Conservation (phyloP, 2,113 vertebrate species). For the Sus scrofa region T2T-Sscrofa CM000830.6:13413001-13413500, state of each 20-base stretch:
- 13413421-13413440: neutral
- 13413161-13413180: neutral
- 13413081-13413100: too few relatives aligned
- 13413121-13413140: neutral
- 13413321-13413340: neutral
- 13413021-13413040: too few relatives aligned
- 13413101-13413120: neutral
- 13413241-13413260: constrained; percentile 33
- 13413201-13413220: constrained; percentile 23
- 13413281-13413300: neutral
- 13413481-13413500: neutral
- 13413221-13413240: neutral
- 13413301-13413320: constrained; percentile 44
- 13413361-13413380: neutral
- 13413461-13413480: neutral
- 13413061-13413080: too few relatives aligned
- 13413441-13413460: neutral
- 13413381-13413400: constrained; percentile 37
- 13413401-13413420: neutral
- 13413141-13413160: constrained; percentile 25
- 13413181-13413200: neutral
- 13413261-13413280: neutral
- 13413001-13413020: too few relatives aligned
- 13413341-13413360: neutral
- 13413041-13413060: too few relatives aligned